These are phyloP conservation scores for Creontiades dilutus DNA, from an alignment of 2,888 invertebrate genomes.

Conservation along the genomic window DNA sequence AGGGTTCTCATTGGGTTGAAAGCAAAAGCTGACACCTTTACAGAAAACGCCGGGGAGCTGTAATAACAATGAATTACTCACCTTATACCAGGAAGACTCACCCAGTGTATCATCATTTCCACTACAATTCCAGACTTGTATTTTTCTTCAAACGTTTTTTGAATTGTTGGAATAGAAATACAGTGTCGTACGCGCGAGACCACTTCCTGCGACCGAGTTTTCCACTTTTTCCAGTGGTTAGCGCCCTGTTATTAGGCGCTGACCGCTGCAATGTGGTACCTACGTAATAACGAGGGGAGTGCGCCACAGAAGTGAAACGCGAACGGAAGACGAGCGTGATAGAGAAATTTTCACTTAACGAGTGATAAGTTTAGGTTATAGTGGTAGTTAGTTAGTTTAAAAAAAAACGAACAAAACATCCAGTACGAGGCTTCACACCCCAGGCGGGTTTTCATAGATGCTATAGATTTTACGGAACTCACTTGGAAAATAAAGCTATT, in stretches of 20 bases:
- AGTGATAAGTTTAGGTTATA: no score
- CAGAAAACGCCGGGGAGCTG: background rate
- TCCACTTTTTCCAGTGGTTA: background rate
- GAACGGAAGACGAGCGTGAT: background rate
- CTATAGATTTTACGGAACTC: no score
- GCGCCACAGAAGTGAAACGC: background rate
- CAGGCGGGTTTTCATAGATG: no score
- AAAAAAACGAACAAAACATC: no score
- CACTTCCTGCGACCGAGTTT: conserved; percentile 12
- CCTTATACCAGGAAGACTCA: background rate
- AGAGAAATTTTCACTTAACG: background rate
- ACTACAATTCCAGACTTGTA: background rate
- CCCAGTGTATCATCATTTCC: background rate
- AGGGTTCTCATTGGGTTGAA: background rate
- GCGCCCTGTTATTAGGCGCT: conserved; percentile 6
- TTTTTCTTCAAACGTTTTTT: background rate
- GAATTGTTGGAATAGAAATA: background rate
- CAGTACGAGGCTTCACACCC: no score
- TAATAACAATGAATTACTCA: conserved; percentile 4
- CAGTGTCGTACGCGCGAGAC: conserved; percentile 5
- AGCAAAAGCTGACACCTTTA: conserved; percentile 18
- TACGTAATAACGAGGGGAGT: background rate
- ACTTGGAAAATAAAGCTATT: no score
- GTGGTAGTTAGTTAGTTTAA: no score
- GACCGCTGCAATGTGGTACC: background rate